Evolutionary conservation across 2,797 vertebrate species (phyloP), one percentile per base, ranked within the genome.

Genomic region (Diplodus sargus): DNA sequence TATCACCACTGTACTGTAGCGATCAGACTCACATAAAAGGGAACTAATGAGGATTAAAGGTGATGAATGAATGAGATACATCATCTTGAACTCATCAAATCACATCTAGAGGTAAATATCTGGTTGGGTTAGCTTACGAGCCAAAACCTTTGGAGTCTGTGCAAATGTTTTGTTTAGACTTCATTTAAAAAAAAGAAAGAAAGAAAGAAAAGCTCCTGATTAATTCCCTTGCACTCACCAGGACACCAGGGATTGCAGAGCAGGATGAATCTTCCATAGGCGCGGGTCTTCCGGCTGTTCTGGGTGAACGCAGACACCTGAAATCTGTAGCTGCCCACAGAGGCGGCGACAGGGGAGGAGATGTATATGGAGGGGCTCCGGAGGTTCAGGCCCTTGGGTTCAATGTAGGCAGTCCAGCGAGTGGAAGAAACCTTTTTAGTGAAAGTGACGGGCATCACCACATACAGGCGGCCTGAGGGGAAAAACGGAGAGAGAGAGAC

Each of bases 241-340:
- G 6, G 47, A 72, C 94, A 94, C 95, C 95, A 96, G 58, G 95
- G 95, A 69, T 96, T 96, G 83, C 88, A 96, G 48, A 96, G 93
- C 54, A 96, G 83, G 30, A 70, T 80, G 52, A 96, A 94, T 53
- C 69, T 73, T 34, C 92, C 88, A 0, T 62, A 10, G 0, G 6
- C 39, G 4, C 22, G 61, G 48, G 6, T 66, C 74, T 4, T 82
- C 25, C 51, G 20, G 12, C 34, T 15, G 0, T 1, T 3, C 23
- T n/a, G 53, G 4, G 66, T 78, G 69, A 65, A 49, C 23, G 87
- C 49, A 13, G 9, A 56, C 53, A 96, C 20, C 61, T 90, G 70
- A 1, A 96, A 86, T 3, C 43, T 79, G 72, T 95, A 95, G 61
- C 28, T 28, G 8, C 95, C 95, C 47, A 96, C 91, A 0, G 93